Conservation (phyloP, 2,888 invertebrate genomes). For the Diadegma fenestrale region DNA sequence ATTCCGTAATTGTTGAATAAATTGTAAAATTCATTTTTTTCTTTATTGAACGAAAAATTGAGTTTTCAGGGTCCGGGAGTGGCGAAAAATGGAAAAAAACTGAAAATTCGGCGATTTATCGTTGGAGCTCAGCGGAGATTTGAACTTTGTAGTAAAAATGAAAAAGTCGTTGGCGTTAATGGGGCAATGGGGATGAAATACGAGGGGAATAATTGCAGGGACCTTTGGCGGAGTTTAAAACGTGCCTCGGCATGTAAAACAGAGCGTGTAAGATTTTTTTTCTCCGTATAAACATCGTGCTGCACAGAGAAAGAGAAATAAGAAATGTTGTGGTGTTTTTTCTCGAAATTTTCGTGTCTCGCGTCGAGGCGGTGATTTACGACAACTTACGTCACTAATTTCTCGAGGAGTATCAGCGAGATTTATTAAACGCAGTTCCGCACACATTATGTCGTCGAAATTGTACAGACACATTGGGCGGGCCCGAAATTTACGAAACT, state of each 20-base stretch:
- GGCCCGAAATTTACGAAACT: not conserved
- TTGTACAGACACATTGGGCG: not conserved
- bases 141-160: constrained; percentile 2
- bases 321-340: constrained; percentile 1
- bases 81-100: too few relatives aligned
- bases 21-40: too few relatives aligned
- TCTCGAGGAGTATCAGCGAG: not conserved
- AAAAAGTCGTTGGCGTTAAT: constrained; percentile 32
- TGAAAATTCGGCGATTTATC: constrained; percentile 3
- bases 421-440: constrained; percentile 21
- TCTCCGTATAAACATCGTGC: not conserved
- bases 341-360: constrained; percentile 25
- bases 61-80: too few relatives aligned
- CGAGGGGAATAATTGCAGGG: constrained; percentile 53
- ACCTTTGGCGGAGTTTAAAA: constrained; percentile 31
- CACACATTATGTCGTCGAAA: not conserved
- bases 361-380: constrained; percentile 16
- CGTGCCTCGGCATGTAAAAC: constrained; percentile 3
- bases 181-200: constrained; percentile 51
- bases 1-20: too few relatives aligned
- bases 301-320: not conserved
- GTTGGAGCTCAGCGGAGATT: not conserved
- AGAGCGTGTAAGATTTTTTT: not conserved
- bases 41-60: too few relatives aligned
- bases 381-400: not conserved